phyloP scores from a whole-genome alignment of 2,888 invertebrate species.

The Spisula solida region DNA sequence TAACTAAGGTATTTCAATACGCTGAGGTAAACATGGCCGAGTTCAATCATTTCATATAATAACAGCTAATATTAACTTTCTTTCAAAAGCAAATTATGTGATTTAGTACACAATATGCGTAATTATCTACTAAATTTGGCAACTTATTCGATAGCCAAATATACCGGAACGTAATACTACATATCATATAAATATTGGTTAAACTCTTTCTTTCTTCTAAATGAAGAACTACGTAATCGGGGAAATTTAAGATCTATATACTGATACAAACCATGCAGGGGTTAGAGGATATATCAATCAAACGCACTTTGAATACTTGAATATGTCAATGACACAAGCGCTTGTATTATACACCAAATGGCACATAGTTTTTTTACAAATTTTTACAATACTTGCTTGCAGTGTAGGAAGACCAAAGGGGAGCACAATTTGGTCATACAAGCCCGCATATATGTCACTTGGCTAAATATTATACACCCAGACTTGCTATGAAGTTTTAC shows the following conservation, averaged over 20 bases:
- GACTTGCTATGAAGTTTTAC: too few relatives aligned
- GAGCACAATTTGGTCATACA: conserved; percentile 7
- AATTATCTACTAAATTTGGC: neutral
- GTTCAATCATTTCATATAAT: conserved; percentile 4
- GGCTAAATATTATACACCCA: too few relatives aligned
- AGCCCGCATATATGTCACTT: too few relatives aligned
- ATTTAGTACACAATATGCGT: neutral
- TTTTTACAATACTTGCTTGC: neutral
- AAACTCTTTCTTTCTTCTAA: conserved; percentile 4
- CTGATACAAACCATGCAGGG: neutral
- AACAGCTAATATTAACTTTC: conserved; percentile 4
- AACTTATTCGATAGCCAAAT: neutral
- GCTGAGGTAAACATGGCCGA: neutral
- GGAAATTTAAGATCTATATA: neutral
- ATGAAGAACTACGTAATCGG: neutral
- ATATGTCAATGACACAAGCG: conserved; percentile 19
- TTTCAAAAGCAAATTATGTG: neutral
- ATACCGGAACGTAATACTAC: neutral
- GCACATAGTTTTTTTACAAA: neutral
- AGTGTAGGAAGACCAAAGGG: conserved; percentile 8
- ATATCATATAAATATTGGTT: neutral
- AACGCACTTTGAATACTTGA: neutral
- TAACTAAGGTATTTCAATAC: neutral
- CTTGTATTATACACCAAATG: conserved; percentile 21
- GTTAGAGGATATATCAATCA: conserved; percentile 9